These are phyloP conservation scores for Yponomeuta sedellus DNA, from an alignment of 2,888 invertebrate species.

Conservation along the genomic window DNA sequence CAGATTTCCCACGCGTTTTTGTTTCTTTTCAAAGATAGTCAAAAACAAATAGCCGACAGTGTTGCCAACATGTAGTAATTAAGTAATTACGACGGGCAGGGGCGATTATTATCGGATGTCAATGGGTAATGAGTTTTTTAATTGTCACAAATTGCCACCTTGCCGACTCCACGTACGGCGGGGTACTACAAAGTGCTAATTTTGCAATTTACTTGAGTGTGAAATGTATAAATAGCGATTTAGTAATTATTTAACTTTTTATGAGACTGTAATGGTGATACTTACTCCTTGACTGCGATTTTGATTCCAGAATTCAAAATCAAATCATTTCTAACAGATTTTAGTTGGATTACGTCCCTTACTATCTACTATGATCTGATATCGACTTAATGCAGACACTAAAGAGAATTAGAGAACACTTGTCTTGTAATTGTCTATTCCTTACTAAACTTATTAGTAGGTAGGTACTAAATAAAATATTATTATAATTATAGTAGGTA, in stretches of 20 bases:
- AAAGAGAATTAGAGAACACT: too few species aligned
- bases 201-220: neutral
- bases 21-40: slow-evolving; percentile 17
- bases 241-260: neutral
- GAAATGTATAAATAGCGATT: neutral
- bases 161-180: neutral
- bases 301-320: neutral
- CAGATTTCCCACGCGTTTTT: slow-evolving; percentile 24
- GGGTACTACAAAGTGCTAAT: neutral
- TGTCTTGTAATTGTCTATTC: too few species aligned
- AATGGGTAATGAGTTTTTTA: slow-evolving; percentile 46
- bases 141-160: slow-evolving; percentile 21
- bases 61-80: slow-evolving; percentile 34
- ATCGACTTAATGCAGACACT: too few species aligned
- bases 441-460: too few species aligned
- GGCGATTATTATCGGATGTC: slow-evolving; percentile 37
- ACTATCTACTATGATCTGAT: too few species aligned
- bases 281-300: neutral
- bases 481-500: too few species aligned
- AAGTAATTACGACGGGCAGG: slow-evolving; percentile 35
- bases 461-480: too few species aligned
- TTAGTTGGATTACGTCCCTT: too few species aligned
- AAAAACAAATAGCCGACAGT: slow-evolving; percentile 19
- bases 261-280: neutral
- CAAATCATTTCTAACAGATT: too few species aligned